Base-by-base conservation (phyloP, 2,113 vertebrate genomes). In the Sebastes fasciatus region DNA sequence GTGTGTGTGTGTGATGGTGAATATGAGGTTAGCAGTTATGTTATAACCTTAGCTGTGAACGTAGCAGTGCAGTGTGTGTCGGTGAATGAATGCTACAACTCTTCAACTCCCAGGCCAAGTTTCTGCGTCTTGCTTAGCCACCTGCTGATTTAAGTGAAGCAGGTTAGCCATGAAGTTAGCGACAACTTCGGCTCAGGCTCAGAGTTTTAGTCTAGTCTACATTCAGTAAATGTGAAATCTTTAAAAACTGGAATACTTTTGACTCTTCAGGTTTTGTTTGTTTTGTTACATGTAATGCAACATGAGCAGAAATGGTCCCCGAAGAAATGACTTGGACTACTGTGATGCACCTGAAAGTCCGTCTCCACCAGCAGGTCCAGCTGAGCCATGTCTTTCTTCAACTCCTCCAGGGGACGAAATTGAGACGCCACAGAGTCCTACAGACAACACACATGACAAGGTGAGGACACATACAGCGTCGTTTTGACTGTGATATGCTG, bases 321-420 rank as follows among this genome's bases (percentile, higher is more conserved):
- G 26, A 26, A 26, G 26, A 26, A 26, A 26, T 26, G 26, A 26
- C 26, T 26, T 26, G 2, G 26, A 26, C 26, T 26, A 26, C 26
- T 26, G 26, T 34, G 34, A 34, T 4, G 34, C 34, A 34, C 93
- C 92, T 93, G 93, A 83, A 95, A 93, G 73, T 99, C 98, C 0
- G 97, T 98, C 94, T 99, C 97, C 52, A 98, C 92, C 79, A 96
- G 94, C 88, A 99, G 72, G 8, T 98, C 96, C 83, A 98, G 86
- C 78, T 96, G 93, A 74, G 96, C 95, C 93, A 99, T 96, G 76
- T 98, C 97, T 78, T 89, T 96, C 94, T 97, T 98, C 51, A 99
- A 89, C 82, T 98, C 96, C 66, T 98, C 96, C 5, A 99, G 90
- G 42, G 97, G 93, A 1, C 96, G 97, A 87, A 95, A 98, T 64